Conservation (phyloP, 2,797 vertebrate genomes). For the Bradypodion ventrale region DNA sequence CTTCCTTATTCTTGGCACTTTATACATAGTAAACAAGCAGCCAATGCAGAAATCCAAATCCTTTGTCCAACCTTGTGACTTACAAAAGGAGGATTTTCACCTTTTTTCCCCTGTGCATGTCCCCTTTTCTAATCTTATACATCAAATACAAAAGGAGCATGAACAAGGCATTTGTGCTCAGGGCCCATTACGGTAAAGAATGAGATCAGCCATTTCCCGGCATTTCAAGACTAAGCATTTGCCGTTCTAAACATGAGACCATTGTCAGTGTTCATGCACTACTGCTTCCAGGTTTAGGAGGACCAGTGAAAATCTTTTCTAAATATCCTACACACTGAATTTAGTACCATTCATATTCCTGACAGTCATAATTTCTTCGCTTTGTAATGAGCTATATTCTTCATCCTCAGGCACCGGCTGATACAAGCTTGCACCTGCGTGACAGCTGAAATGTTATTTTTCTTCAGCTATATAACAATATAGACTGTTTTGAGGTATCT, state of each 20-base stretch:
- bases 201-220: neutral
- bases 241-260: neutral
- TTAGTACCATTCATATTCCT: neutral
- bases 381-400: neutral
- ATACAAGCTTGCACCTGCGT: conserved; percentile 19
- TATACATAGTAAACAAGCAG: neutral
- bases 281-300: neutral
- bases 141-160: neutral
- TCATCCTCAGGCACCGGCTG: conserved; percentile 16
- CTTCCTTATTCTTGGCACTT: neutral
- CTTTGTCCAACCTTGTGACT: neutral
- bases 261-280: neutral
- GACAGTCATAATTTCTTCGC: neutral
- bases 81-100: neutral
- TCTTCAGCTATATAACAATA: conserved; percentile 35
- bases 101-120: neutral
- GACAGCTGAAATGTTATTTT: conserved; percentile 38
- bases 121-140: neutral
- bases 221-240: neutral
- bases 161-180: neutral
- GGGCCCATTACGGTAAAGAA: neutral
- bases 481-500: conserved; percentile 39
- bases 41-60: neutral
- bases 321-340: neutral
- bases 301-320: neutral